Conservation (phyloP, 2,888 invertebrate species). For the Pecten maximus region DNA sequence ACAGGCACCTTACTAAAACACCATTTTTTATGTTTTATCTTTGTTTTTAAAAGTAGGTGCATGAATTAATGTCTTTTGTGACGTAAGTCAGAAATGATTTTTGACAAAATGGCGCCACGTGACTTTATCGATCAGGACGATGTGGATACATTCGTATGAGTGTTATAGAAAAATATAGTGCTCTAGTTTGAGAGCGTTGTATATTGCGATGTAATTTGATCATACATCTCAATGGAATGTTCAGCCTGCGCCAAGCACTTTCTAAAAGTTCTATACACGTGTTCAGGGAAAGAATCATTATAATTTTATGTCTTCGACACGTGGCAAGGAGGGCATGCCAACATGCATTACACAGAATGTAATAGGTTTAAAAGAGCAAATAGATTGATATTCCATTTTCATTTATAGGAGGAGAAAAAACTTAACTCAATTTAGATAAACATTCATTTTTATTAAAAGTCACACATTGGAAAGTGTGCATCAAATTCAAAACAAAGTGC, state of each 20-base stretch:
- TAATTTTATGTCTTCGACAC: background rate
- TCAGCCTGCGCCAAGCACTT: background rate
- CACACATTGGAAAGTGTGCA: background rate
- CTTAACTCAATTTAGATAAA: background rate
- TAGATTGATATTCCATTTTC: background rate
- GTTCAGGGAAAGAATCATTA: background rate
- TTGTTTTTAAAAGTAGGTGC: background rate
- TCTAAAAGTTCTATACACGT: background rate
- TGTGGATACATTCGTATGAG: background rate
- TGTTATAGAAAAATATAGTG: background rate
- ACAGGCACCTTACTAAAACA: background rate
- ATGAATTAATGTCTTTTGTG: background rate
- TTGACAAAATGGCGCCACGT: background rate
- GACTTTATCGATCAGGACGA: background rate
- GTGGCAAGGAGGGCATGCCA: background rate
- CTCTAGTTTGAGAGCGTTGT: background rate
- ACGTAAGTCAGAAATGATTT: background rate
- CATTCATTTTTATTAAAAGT: background rate
- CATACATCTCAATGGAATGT: background rate
- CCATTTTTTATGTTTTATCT: background rate
- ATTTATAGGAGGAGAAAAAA: background rate
- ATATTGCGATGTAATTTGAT: background rate
- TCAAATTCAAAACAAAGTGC: background rate
- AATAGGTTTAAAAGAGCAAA: background rate
- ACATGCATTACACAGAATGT: background rate